Conservation (phyloP, 1,140 invertebrate genomes). For the Cheumatopsyche charites region DNA sequence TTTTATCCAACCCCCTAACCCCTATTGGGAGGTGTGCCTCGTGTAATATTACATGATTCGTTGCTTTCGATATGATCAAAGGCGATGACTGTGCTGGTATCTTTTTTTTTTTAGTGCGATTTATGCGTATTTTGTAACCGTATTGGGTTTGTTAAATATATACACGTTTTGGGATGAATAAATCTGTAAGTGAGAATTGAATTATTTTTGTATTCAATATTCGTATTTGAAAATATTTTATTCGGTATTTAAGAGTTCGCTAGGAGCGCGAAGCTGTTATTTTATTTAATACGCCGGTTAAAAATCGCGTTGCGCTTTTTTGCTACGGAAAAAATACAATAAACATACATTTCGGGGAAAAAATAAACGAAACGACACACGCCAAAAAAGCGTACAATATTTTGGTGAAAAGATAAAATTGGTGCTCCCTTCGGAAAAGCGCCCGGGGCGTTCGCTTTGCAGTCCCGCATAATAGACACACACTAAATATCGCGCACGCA, state of each 20-base stretch:
- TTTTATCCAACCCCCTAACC: background rate
- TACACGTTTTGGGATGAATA: too few relatives aligned
- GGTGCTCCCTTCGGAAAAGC: background rate
- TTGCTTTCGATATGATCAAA: conserved; percentile 13
- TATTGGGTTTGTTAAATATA: too few relatives aligned
- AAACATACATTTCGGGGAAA: background rate
- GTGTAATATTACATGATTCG: conserved; percentile 2
- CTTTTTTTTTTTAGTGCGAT: too few relatives aligned
- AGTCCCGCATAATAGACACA: background rate
- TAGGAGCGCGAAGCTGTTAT: too few relatives aligned
- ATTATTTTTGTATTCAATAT: too few relatives aligned
- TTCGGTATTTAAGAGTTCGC: too few relatives aligned
- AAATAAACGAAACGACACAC: conserved; percentile 6
- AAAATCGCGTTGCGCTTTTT: too few relatives aligned
- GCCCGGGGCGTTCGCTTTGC: conserved; percentile 13
- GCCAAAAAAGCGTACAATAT: conserved; percentile 1
- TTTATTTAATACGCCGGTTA: too few relatives aligned
- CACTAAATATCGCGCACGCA: background rate
- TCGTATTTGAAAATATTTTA: too few relatives aligned
- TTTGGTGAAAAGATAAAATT: background rate
- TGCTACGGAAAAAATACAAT: background rate
- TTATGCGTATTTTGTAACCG: too few relatives aligned
- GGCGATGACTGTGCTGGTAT: background rate
- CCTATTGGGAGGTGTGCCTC: too few relatives aligned
- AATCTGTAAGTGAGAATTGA: too few relatives aligned